phyloP scores from a whole-genome alignment of 2,888 invertebrate species.

The Adelphocoris suturalis region DNA sequence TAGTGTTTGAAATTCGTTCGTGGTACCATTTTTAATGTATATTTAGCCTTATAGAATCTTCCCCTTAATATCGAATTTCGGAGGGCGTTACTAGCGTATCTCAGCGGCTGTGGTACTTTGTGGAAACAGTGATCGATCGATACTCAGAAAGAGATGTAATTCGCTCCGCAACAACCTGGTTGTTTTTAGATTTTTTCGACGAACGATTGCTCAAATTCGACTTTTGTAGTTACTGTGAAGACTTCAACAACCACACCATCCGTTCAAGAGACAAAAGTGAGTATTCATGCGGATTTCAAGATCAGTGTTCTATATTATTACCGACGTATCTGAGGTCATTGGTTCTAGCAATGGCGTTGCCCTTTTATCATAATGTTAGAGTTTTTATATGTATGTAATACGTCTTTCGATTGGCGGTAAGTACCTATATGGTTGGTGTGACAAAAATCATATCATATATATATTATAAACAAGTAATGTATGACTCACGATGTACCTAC shows the following conservation, averaged over 20 bases:
- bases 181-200: not conserved
- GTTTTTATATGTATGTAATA: not conserved
- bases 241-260: not conserved
- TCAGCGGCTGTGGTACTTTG: slow-evolving; percentile 35
- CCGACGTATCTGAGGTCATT: slow-evolving; percentile 33
- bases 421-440: too few relatives aligned
- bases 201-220: not conserved
- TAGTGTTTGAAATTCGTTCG: too few relatives aligned
- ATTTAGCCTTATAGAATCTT: too few relatives aligned
- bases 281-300: not conserved
- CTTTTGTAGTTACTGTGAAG: not conserved
- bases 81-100: slow-evolving; percentile 30
- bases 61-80: not conserved
- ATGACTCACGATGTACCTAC: too few relatives aligned
- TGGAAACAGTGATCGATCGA: slow-evolving; percentile 56
- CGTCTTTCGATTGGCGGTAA: too few relatives aligned
- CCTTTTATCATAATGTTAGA: slow-evolving; percentile 33
- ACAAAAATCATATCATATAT: too few relatives aligned
- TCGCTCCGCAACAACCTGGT: not conserved
- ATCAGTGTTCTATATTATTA: not conserved
- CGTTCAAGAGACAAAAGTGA: not conserved
- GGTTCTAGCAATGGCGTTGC: slow-evolving; percentile 48
- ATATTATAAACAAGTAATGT: too few relatives aligned
- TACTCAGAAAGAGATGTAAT: slow-evolving; percentile 41
- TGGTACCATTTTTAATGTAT: too few relatives aligned